phyloP scores from a whole-genome alignment of 1,140 invertebrate species.

The Drosophila sucinea region DNA sequence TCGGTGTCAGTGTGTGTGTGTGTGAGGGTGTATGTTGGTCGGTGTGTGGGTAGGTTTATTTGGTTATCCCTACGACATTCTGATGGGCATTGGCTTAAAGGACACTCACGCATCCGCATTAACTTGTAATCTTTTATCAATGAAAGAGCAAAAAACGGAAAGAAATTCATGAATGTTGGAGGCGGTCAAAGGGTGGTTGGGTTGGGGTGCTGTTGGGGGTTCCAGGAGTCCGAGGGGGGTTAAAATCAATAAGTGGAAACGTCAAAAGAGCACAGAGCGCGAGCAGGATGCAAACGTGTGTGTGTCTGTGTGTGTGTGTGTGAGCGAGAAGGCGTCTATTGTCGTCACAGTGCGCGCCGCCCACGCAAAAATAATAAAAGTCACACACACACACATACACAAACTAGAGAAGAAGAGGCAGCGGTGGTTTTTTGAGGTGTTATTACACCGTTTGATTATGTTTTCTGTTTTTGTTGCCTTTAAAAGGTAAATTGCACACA shows the following conservation, averaged over 20 bases:
- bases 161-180: constrained; percentile 47
- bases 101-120: constrained; percentile 10
- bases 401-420: constrained; percentile 29
- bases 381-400: constrained; percentile 10
- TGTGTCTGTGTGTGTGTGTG: not conserved
- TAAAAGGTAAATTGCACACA: constrained; percentile 69
- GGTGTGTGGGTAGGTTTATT: not conserved
- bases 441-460: constrained; percentile 32
- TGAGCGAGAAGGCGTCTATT: constrained; percentile 37
- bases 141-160: constrained; percentile 51
- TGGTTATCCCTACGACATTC: constrained; percentile 59
- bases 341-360: constrained; percentile 28
- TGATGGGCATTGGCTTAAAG: constrained; percentile 23
- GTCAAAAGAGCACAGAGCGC: constrained; percentile 39
- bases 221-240: not conserved
- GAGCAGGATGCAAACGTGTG: constrained; percentile 12
- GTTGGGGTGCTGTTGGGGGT: not conserved
- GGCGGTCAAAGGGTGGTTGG: constrained; percentile 50
- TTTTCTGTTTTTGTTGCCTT: constrained; percentile 43
- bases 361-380: constrained; percentile 40
- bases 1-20: constrained; percentile 4
- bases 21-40: not conserved
- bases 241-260: constrained; percentile 24
- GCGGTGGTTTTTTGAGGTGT: constrained; percentile 28
- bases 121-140: constrained; percentile 64